Conservation (phyloP, 2,888 invertebrate genomes). For the Oscheius sp. region DNA sequence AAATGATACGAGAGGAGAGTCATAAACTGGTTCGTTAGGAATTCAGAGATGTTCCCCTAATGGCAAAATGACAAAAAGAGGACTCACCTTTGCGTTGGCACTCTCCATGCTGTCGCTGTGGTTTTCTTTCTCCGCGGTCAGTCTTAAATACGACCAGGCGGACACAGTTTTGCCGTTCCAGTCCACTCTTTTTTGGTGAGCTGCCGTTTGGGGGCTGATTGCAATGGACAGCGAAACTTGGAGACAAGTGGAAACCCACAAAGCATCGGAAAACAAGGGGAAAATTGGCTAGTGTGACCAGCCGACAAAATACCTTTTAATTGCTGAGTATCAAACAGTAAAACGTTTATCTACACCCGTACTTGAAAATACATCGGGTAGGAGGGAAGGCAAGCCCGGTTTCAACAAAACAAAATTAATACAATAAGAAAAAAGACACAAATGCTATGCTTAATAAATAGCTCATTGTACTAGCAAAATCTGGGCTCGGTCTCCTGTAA, state of each 20-base stretch:
- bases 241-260: too few species aligned
- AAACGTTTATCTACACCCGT: not conserved
- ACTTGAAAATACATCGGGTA: not conserved
- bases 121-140: not conserved
- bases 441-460: too few species aligned
- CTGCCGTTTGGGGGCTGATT: not conserved
- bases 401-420: too few species aligned
- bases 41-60: too few species aligned
- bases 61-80: not conserved
- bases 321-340: not conserved
- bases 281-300: too few species aligned
- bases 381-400: not conserved
- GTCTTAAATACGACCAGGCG: conserved; percentile 5
- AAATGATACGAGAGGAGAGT: not conserved
- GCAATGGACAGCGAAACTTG: too few species aligned
- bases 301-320: not conserved
- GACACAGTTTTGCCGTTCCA: conserved; percentile 28
- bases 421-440: too few species aligned
- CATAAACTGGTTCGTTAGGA: not conserved
- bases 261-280: too few species aligned
- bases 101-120: conserved; percentile 15
- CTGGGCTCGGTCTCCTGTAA: conserved; percentile 7
- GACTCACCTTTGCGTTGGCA: conserved; percentile 30
- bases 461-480: not conserved
- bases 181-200: conserved; percentile 17